These are phyloP conservation scores for Acyrthosiphon pisum DNA, from an alignment of 1,140 invertebrate genomes.

Conservation along the genomic window DNA sequence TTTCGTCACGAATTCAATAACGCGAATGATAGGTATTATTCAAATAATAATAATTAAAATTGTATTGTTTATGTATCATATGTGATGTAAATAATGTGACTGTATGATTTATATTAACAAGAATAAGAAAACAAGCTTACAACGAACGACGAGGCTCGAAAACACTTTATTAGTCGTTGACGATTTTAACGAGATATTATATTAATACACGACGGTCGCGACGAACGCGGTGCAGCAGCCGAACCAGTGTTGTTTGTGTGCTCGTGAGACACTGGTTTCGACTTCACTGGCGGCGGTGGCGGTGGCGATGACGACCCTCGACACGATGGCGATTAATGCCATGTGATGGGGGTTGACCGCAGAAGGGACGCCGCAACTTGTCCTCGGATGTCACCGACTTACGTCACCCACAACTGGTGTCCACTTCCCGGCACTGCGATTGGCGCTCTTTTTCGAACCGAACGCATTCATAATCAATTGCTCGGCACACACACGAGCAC, in stretches of 20 bases:
- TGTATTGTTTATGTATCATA: neutral
- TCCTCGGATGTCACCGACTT: conserved; percentile 47
- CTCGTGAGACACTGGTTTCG: conserved; percentile 44
- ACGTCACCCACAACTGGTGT: conserved; percentile 52
- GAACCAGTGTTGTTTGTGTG: conserved; percentile 28
- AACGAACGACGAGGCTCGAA: neutral
- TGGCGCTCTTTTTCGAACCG: conserved; percentile 41
- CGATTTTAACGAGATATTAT: neutral
- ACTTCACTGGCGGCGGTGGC: conserved; percentile 4
- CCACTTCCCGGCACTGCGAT: conserved; percentile 38
- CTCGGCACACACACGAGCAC: neutral
- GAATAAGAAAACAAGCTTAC: neutral
- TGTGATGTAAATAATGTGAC: neutral
- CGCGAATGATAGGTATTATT: neutral
- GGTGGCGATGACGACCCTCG: conserved; percentile 43
- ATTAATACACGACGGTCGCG: neutral
- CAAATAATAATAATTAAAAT: neutral
- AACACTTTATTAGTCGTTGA: neutral
- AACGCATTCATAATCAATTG: conserved; percentile 22
- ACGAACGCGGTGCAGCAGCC: neutral
- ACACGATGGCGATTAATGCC: conserved; percentile 54
- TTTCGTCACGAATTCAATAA: neutral
- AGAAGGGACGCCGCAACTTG: conserved; percentile 55
- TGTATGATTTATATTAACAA: neutral
- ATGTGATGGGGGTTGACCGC: conserved; percentile 54